A percentile compares a stretch with the other conserved stretches of the same genome.
Evolutionary conservation across 1,140 invertebrate genomes (phyloP).

Genomic region (Harlomillsia oculata): DNA sequence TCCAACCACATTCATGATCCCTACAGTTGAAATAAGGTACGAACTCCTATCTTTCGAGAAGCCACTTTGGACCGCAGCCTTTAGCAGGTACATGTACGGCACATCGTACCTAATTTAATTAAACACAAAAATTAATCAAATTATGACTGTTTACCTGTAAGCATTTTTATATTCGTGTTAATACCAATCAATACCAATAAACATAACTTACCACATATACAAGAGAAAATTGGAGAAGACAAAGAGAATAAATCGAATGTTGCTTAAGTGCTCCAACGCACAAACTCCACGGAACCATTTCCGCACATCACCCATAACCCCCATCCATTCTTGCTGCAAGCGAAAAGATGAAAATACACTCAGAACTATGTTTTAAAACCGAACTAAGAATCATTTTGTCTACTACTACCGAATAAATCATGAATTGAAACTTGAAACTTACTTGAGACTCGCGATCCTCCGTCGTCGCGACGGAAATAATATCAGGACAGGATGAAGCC

Average conservation of each 20-base stretch:
- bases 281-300: conserved; percentile 64
- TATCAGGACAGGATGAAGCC: conserved; percentile 79
- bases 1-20: conserved; percentile 73
- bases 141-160: not conserved
- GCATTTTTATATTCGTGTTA: not conserved
- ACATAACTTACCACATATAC: conserved; percentile 56
- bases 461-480: conserved; percentile 74
- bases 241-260: conserved; percentile 65
- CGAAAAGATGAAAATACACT: conserved; percentile 9
- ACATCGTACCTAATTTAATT: conserved; percentile 55
- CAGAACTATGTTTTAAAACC: not conserved
- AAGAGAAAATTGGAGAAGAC: conserved; percentile 73
- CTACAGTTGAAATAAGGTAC: conserved; percentile 72
- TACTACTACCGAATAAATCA: not conserved
- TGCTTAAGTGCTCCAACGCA: conserved; percentile 66
- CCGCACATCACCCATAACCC: conserved; percentile 64
- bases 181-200: not conserved
- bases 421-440: conserved; percentile 1
- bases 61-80: conserved; percentile 56
- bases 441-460: conserved; percentile 29
- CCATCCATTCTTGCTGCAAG: conserved; percentile 55
- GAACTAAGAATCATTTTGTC: not conserved
- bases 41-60: conserved; percentile 62
- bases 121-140: not conserved
- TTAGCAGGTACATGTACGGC: conserved; percentile 73